Evolutionary conservation across 2,797 vertebrate genomes (phyloP), one percentile per base, ranked within the genome.

Genomic region (Cuniculus paca): DNA sequence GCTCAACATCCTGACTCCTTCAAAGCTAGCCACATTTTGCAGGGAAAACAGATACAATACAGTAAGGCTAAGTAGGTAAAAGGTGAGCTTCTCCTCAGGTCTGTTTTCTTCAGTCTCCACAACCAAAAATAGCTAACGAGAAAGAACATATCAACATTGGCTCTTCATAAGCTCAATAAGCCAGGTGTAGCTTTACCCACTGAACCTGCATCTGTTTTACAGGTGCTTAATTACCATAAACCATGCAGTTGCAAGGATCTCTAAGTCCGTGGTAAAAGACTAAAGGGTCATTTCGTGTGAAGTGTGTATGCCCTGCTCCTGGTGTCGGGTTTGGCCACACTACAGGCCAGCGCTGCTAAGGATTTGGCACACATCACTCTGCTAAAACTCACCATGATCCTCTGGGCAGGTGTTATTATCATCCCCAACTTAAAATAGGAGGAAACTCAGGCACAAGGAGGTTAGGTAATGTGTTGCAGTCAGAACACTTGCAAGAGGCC

Each of bases 381-480:
- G 42, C 90, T 42, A 54, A 26, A 22, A 70, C 24, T 48, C 81
- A 72, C 34, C 70, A 54, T 7, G 74, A 45, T 68, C 94, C 84
- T 87, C 36, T 14, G 24, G 65, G 74, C 5, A 39, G 63, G 42
- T 14, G 50, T 68, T 90, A 19, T 26, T 63, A 63, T n/a, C 88
- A 60, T 39, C 50, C 82, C 86, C 87, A 58, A 60, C 60, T 65
- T 68, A 90, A 89, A 88, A 89, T n/a, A 94, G 68, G 75, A 87
- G 61, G 74, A 94, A 70, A 85, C 84, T 79, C 77, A 75, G 88
- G 72, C 90, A 75, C 56, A 78, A 87, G 36, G 81, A 87, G 45
- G 36, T 42, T 19, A 68, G 42, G 26, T 52, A n/a, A 61, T 74
- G 22, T 56, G 83, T n/a, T 79, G 85, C 28, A 0, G 72, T 92